A percentile compares a stretch with the other conserved stretches of the same genome.
Evolutionary conservation across 2,113 vertebrate genomes (phyloP).

Genomic region (Mustela nigripes): DNA sequence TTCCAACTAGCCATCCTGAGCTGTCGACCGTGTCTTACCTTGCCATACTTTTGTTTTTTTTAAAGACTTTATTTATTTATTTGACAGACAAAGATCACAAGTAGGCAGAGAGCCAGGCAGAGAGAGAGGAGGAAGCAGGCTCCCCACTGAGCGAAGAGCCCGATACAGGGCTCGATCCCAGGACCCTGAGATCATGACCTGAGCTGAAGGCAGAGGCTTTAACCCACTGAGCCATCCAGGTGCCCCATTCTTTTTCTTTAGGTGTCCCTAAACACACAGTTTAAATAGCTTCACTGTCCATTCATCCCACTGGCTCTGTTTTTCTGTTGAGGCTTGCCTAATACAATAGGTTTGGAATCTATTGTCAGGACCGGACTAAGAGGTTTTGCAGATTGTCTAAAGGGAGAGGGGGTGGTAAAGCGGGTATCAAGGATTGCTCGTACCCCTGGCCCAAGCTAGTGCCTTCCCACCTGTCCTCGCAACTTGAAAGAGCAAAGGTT

Average conservation of each 20-base stretch:
- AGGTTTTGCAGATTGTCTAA: neutral
- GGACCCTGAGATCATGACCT: neutral
- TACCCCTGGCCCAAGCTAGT: neutral
- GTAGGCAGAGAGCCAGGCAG: neutral
- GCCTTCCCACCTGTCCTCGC: neutral
- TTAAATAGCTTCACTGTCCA: neutral
- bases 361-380: neutral
- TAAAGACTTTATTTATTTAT: neutral
- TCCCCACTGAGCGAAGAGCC: neutral
- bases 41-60: neutral
- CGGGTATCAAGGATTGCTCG: neutral
- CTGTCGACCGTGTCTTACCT: neutral
- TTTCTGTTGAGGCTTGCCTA: neutral
- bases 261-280: neutral
- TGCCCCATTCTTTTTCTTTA: no score
- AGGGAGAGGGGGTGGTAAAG: neutral
- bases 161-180: neutral
- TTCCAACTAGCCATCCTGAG: neutral
- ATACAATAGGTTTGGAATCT: neutral
- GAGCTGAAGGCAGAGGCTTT: neutral
- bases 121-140: neutral
- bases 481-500: conserved; percentile 29
- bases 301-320: neutral
- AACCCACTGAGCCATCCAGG: neutral
- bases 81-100: neutral